Percentiles rank a stretch among this genome's conserved stretches.
These are phyloP conservation scores for Colius striatus DNA, from an alignment of 2,113 vertebrate genomes.

Conservation along the genomic window DNA sequence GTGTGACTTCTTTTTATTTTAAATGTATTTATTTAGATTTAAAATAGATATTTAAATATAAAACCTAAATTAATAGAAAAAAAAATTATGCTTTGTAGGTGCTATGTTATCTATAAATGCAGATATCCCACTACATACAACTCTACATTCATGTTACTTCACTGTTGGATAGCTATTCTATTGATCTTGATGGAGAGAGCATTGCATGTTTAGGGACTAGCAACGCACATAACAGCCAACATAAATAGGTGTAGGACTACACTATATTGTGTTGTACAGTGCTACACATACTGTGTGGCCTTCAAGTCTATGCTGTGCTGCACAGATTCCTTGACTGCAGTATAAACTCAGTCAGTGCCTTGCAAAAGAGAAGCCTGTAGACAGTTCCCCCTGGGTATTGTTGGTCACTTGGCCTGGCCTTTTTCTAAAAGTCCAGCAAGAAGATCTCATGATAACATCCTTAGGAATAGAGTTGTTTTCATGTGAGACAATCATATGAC, in stretches of 20 bases:
- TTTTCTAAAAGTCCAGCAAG: not conserved
- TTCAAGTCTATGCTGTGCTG: not conserved
- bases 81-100: not conserved
- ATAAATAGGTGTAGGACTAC: not conserved
- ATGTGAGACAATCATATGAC: not conserved
- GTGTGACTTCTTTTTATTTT: not conserved
- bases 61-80: not conserved
- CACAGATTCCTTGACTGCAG: not conserved
- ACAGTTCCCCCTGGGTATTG: rapidly evolving
- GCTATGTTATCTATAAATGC: not conserved
- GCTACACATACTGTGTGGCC: not conserved
- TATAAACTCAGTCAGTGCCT: rapidly evolving
- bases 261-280: not conserved
- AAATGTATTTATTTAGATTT: not conserved
- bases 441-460: not conserved
- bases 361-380: not conserved
- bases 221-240: not conserved
- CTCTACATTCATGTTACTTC: not conserved
- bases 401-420: not conserved
- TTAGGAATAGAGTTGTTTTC: not conserved
- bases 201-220: not conserved
- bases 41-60: not conserved
- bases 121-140: not conserved
- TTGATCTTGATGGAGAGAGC: not conserved
- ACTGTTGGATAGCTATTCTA: not conserved